Evolutionary conservation across 1,140 invertebrate species (phyloP).

Genomic region (Steinernema khuongi): DNA sequence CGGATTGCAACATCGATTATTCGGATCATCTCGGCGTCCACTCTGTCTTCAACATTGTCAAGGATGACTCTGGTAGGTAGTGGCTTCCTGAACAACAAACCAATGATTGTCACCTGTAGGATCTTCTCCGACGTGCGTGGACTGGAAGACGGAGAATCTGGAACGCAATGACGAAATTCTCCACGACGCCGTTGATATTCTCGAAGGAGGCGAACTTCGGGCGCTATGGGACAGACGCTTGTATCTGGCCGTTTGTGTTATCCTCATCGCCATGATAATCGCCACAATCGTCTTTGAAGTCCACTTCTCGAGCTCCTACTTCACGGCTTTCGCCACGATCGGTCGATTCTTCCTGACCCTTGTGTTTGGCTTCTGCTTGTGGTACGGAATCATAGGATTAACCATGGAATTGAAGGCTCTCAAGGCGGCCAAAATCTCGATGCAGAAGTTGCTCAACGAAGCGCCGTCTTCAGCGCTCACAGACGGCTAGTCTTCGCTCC

Average conservation of each 20-base stretch:
- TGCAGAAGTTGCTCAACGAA: slow-evolving; percentile 42
- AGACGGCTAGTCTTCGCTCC: too few relatives aligned
- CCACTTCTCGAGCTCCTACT: slow-evolving; percentile 21
- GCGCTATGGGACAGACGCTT: slow-evolving; percentile 45
- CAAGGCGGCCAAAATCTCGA: slow-evolving; percentile 58
- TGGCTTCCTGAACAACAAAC: background rate
- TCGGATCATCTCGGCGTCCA: slow-evolving; percentile 49
- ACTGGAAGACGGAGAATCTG: slow-evolving; percentile 28
- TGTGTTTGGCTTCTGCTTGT: slow-evolving; percentile 58
- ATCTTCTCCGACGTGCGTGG: slow-evolving; percentile 27
- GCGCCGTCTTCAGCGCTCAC: too few relatives aligned
- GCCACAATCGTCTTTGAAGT: slow-evolving; percentile 26
- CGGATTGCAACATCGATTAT: slow-evolving; percentile 42
- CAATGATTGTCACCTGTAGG: background rate
- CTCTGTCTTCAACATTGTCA: slow-evolving; percentile 26
- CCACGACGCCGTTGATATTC: slow-evolving; percentile 41
- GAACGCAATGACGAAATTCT: slow-evolving; percentile 31
- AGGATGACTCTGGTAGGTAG: background rate
- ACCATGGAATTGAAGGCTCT: slow-evolving; percentile 60
- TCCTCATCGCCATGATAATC: slow-evolving; percentile 28
- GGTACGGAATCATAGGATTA: slow-evolving; percentile 59
- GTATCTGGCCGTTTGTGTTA: slow-evolving; percentile 34
- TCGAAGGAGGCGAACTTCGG: slow-evolving; percentile 48
- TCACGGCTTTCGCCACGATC: slow-evolving; percentile 36
- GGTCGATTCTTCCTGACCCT: slow-evolving; percentile 55